These are phyloP conservation scores for Brachyhypopomus occidentalis DNA, from an alignment of 2,113 vertebrate species.

Conservation along the genomic window DNA sequence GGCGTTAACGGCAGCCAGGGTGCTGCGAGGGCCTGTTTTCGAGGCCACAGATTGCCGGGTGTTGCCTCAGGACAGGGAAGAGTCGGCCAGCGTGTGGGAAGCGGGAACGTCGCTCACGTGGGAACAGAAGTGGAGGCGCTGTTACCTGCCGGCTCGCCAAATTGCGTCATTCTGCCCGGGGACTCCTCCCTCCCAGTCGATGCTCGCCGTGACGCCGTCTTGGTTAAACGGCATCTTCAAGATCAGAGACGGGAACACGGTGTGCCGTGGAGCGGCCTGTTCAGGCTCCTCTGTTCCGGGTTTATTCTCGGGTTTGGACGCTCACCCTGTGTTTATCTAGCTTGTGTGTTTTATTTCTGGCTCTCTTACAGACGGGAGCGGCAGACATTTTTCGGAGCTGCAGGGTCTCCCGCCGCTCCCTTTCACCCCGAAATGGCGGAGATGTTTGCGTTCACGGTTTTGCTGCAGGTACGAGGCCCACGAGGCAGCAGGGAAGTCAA, in stretches of 20 bases:
- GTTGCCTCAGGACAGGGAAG: slow-evolving; percentile 40
- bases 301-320: not conserved
- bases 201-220: not conserved
- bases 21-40: slow-evolving; percentile 40
- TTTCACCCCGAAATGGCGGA: too few species aligned
- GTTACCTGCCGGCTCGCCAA: not conserved
- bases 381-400: not conserved
- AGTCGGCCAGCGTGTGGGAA: slow-evolving; percentile 43
- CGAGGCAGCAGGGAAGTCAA: too few species aligned
- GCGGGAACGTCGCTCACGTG: slow-evolving; percentile 3
- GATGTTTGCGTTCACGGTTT: too few species aligned
- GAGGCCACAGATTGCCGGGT: slow-evolving; percentile 54
- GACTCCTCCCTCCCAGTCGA: not conserved
- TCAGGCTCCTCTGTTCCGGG: not conserved
- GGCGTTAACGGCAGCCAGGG: slow-evolving; percentile 22
- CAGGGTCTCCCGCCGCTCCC: not conserved
- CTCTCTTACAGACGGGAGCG: slow-evolving; percentile 5
- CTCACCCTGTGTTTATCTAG: slow-evolving; percentile 2
- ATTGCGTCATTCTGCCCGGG: slow-evolving; percentile 13
- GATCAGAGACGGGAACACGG: not conserved
- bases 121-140: not conserved
- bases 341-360: not conserved
- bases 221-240: not conserved
- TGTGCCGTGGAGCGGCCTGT: not conserved
- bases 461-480: too few species aligned